These are phyloP conservation scores for Rousettus madagascariensis DNA, from an alignment of 2,797 vertebrate species.

Conservation along the genomic window DNA sequence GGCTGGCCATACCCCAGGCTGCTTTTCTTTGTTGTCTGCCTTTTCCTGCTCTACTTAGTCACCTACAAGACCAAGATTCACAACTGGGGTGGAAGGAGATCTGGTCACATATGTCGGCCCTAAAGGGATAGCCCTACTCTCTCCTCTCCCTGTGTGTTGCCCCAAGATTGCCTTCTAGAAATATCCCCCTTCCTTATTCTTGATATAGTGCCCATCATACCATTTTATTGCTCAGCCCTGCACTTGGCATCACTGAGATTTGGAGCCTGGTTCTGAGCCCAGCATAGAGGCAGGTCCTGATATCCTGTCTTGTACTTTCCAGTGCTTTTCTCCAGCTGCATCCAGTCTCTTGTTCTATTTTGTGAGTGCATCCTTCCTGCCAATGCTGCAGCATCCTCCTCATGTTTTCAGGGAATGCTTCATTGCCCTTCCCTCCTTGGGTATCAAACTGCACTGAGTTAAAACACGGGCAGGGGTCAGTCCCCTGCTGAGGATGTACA, in stretches of 20 bases:
- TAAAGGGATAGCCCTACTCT: neutral
- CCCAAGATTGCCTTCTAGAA: neutral
- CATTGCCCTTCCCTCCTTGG: fast-evolving
- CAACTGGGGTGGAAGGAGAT: fast-evolving
- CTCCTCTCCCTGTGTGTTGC: neutral
- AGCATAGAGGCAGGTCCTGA: neutral
- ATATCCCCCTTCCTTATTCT: neutral
- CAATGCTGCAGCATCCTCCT: fast-evolving
- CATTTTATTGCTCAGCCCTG: neutral
- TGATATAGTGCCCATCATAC: neutral
- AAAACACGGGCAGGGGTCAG: neutral
- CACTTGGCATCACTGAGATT: neutral
- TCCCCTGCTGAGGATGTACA: neutral
- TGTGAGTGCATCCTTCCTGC: neutral
- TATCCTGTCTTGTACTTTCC: neutral
- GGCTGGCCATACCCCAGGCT: fast-evolving
- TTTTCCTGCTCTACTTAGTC: fast-evolving
- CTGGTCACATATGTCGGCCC: neutral
- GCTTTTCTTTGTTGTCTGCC: neutral
- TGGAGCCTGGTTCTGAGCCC: neutral
- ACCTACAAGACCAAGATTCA: neutral
- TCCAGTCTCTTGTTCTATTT: neutral
- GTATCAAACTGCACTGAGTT: neutral
- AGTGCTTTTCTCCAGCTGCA: neutral
- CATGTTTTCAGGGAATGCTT: neutral